A percentile compares a stretch with the other conserved stretches of the same genome.
These are phyloP conservation scores for Armadillidium nasatum DNA, from an alignment of 1,140 invertebrate genomes.

Conservation along the genomic window DNA sequence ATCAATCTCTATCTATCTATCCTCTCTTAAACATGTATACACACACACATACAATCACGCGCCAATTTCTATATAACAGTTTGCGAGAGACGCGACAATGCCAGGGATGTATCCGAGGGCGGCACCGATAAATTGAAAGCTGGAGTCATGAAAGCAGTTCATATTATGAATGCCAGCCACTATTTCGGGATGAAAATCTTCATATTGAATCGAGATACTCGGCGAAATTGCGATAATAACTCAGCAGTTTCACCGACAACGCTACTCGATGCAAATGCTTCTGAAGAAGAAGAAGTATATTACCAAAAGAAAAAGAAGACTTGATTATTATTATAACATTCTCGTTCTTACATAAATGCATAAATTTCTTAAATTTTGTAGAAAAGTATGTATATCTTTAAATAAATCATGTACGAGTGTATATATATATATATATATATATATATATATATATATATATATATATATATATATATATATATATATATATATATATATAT, in stretches of 20 bases:
- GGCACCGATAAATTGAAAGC: background rate
- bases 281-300: background rate
- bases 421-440: too few species aligned
- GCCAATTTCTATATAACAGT: background rate
- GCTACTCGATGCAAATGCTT: background rate
- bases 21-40: background rate
- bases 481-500: too few species aligned
- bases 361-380: too few species aligned
- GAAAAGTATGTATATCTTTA: too few species aligned
- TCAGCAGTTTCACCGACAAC: background rate
- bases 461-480: too few species aligned
- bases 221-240: conserved; percentile 8
- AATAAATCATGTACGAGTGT: too few species aligned
- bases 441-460: too few species aligned
- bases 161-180: background rate
- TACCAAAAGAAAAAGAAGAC: background rate
- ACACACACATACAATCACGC: background rate
- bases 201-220: conserved; percentile 8
- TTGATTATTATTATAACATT: too few species aligned
- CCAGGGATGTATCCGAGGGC: background rate
- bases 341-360: too few species aligned
- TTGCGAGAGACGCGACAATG: background rate
- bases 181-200: background rate
- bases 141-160: conserved; percentile 8
- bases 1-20: background rate